A percentile compares a stretch with the other conserved stretches of the same genome.
Conservation (phyloP, 2,888 invertebrate genomes). For the Andrena bicolor region DNA sequence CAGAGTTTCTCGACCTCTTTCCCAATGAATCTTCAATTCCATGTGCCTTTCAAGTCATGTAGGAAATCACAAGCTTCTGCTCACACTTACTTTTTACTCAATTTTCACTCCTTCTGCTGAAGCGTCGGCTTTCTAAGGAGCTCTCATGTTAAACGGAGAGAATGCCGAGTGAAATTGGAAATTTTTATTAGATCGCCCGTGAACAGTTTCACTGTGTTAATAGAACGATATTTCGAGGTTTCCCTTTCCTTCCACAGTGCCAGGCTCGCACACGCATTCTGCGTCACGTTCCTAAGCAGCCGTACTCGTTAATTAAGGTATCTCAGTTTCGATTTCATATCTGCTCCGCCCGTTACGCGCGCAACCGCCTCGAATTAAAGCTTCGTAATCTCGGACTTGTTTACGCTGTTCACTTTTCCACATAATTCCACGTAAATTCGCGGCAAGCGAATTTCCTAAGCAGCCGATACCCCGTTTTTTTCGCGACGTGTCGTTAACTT, state of each 20-base stretch:
- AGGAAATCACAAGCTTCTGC: neutral
- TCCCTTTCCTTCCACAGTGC: constrained; percentile 37
- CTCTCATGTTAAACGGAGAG: neutral
- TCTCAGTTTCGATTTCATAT: constrained; percentile 73
- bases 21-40: no score
- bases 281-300: constrained; percentile 43
- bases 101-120: constrained; percentile 11
- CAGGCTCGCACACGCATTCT: constrained; percentile 9
- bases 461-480: constrained; percentile 28
- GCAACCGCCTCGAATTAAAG: constrained; percentile 47
- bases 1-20: neutral
- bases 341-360: constrained; percentile 55
- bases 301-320: constrained; percentile 70
- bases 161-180: constrained; percentile 43
- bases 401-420: constrained; percentile 10
- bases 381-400: neutral
- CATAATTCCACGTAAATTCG: constrained; percentile 31
- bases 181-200: constrained; percentile 30
- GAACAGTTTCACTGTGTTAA: constrained; percentile 54
- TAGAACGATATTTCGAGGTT: constrained; percentile 54
- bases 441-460: constrained; percentile 30
- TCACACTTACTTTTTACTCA: neutral
- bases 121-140: constrained; percentile 22
- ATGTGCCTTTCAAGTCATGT: no score
- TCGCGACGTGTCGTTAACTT: constrained; percentile 36